Evolutionary conservation across 30 jellyfish, hydroid and myxozoan species (phyloP).

Genomic region (Hydractinia symbiolongicarpus): DNA sequence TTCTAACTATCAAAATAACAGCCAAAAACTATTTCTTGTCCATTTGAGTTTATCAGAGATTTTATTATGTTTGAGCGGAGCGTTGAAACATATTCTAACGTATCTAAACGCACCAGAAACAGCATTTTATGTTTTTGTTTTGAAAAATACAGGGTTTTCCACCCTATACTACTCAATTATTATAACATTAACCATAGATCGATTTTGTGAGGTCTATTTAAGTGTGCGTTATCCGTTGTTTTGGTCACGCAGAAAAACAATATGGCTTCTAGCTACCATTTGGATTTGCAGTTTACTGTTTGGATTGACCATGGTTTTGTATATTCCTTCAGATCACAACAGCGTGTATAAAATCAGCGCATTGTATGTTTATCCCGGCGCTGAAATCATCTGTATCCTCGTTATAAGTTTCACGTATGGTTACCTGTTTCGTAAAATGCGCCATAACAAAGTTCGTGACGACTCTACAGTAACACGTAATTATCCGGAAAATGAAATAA

Average conservation of each 20-base stretch:
- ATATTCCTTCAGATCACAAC: background rate
- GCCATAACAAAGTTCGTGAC: background rate
- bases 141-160: background rate
- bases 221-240: background rate
- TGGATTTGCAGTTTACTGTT: background rate
- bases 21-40: background rate
- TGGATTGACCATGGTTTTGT: background rate
- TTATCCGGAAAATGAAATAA: too few relatives aligned
- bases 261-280: background rate
- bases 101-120: background rate
- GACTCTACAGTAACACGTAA: background rate
- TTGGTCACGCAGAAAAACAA: background rate
- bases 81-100: background rate
- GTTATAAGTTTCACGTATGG: background rate
- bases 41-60: background rate
- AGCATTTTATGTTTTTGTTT: background rate
- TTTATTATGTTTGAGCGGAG: conserved; percentile 1
- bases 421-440: conserved; percentile 1
- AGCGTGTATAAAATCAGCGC: background rate
- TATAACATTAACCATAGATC: background rate
- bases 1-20: background rate
- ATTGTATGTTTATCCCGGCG: background rate
- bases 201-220: conserved; percentile 6
- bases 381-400: background rate
- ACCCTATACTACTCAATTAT: background rate